Conservation (phyloP, 2,797 vertebrate species). For the Buceros bicornis region DNA sequence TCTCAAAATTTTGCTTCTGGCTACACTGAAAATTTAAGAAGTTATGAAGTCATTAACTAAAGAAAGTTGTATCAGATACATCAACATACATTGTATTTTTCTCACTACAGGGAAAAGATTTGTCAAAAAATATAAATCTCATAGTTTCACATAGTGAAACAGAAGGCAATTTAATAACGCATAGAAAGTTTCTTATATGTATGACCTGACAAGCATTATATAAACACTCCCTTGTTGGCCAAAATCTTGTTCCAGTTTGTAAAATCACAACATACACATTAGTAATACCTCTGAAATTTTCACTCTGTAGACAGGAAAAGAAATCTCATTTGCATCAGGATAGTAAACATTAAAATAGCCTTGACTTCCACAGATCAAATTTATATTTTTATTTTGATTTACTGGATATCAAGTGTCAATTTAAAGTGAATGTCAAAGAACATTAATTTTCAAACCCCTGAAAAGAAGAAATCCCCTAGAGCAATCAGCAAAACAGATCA, state of each 20-base stretch:
- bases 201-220: slow-evolving; percentile 1
- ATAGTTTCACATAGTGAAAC: not conserved
- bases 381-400: slow-evolving; percentile 58
- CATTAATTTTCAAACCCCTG: not conserved
- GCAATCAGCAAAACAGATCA: slow-evolving; percentile 40
- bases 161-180: slow-evolving; percentile 8
- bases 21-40: not conserved
- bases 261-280: not conserved
- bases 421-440: slow-evolving; percentile 25
- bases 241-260: slow-evolving; percentile 9
- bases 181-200: not conserved
- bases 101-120: not conserved
- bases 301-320: slow-evolving; percentile 36
- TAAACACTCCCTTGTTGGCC: not conserved
- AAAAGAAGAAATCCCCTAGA: slow-evolving; percentile 31
- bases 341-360: slow-evolving; percentile 51
- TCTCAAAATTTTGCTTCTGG: not conserved
- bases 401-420: slow-evolving; percentile 44
- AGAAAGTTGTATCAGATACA: not conserved
- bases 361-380: slow-evolving; percentile 54
- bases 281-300: not conserved
- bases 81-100: not conserved
- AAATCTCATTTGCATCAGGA: slow-evolving; percentile 54
- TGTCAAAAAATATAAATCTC: slow-evolving; percentile 17
- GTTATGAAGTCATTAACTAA: not conserved